Percentiles rank a stretch among this genome's conserved stretches.
These are phyloP conservation scores for Tretioscincus oriximinensis DNA, from an alignment of 2,113 vertebrate species.

Conservation along the genomic window DNA sequence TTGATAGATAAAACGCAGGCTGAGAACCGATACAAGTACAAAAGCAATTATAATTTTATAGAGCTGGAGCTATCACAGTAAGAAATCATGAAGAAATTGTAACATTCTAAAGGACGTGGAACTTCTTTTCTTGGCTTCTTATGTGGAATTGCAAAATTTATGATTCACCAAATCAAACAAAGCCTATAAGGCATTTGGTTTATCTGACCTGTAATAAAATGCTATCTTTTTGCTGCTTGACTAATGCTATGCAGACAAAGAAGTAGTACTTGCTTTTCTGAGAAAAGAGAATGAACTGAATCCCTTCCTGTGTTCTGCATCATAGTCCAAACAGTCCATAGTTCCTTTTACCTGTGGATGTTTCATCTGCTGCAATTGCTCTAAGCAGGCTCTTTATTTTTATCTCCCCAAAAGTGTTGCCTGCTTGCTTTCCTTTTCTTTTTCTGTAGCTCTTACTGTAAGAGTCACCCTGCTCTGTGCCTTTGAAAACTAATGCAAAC, in stretches of 20 bases:
- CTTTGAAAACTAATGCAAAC: constrained; percentile 19
- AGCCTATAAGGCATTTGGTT: neutral
- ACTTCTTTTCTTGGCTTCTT: neutral
- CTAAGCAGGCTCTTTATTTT: neutral
- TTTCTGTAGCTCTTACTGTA: neutral
- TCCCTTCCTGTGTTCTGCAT: neutral
- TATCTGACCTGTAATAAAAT: neutral
- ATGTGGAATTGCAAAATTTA: neutral
- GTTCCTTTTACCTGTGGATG: neutral
- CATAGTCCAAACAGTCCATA: neutral
- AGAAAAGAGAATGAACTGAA: neutral
- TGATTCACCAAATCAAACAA: neutral
- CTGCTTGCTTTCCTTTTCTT: constrained; percentile 13
- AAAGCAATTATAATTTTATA: no score
- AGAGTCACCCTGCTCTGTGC: constrained; percentile 4
- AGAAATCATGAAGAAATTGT: no score
- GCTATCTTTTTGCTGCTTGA: neutral
- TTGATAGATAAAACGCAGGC: no score
- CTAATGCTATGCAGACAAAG: neutral
- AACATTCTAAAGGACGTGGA: neutral
- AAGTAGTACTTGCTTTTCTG: neutral
- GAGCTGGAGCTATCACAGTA: neutral
- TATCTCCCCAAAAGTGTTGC: neutral
- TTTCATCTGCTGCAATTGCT: neutral
- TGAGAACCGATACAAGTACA: no score